Evolutionary conservation across 2,888 invertebrate species (phyloP), one percentile per base, ranked within the genome.

Genomic region (Papilio protenor): DNA sequence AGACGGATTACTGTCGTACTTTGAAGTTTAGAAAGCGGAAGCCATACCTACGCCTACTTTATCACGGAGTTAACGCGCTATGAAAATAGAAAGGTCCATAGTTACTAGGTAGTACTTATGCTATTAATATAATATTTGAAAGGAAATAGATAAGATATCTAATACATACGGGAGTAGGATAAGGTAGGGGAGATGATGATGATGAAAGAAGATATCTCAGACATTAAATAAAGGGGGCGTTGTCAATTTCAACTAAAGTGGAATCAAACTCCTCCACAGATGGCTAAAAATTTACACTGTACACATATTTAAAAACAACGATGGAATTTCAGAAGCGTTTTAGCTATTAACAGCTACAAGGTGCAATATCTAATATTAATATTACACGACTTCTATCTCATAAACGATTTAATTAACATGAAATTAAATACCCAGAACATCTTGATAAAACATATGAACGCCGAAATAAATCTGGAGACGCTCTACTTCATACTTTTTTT

Each of bases 391-490:
- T 8, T 18, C 18, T 18, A 27, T 33, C n/a, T 8, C 40, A n/a
- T 16, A 40, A 33, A 3, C 45, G 45, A 33, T 64, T 64, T 69
- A 21, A 21, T 69, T 45, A 45, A 21, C 45, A 69, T 69, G 21
- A 69, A 45, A 69, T 40, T 21, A 8, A 40, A 45, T n/a, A 21
- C 45, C 21, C 40, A 21, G 45, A 40, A 69, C n/a, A 69, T 69
- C 66, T 69, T 21, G 66, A 69, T 69, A 45, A 69, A 40, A 72
- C 45, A 33, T 55, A 27, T 18, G n/a, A 14, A 10, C 14, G 21
- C 33, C 45, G 16, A 21, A 70, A 76, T 61, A 80, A 71, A 76
- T 74, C 75, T 49, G 64, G 52, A 40, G 23, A 14, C 61, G 27
- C 71, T 47, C 49, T 49, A 49, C 61, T 49, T 27, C 59, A 1